Conservation (phyloP, 2,797 vertebrate genomes). For the Esox lucius region DNA sequence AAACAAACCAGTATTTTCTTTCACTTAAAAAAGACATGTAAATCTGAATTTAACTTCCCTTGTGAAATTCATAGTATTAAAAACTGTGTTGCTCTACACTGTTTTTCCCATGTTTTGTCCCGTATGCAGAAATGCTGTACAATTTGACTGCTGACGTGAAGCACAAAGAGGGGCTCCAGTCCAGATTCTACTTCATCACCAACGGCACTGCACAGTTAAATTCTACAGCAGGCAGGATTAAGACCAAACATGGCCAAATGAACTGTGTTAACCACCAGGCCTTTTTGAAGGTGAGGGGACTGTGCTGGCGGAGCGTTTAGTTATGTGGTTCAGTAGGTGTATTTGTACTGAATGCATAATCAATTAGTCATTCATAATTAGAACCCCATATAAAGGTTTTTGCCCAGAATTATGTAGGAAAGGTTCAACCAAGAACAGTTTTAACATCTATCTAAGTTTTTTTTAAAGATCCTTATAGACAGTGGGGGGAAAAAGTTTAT, state of each 20-base stretch:
- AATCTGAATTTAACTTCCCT: no score
- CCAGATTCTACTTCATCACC: conserved; percentile 80
- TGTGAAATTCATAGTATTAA: no score
- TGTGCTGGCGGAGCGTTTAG: neutral
- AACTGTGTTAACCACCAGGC: conserved; percentile 72
- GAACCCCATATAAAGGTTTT: no score
- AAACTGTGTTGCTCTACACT: neutral
- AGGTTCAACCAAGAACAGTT: no score
- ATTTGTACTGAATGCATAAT: neutral
- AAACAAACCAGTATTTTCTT: neutral
- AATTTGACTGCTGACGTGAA: conserved; percentile 79
- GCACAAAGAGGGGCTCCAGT: conserved; percentile 69
- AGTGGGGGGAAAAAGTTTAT: no score
- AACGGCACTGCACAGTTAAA: conserved; percentile 74
- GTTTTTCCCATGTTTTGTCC: neutral
- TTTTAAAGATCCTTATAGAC: no score
- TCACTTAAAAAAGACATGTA: no score
- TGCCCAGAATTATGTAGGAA: no score
- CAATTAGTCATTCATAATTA: no score
- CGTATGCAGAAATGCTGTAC: conserved; percentile 74
- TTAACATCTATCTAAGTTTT: no score
- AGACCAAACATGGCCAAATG: conserved; percentile 51
- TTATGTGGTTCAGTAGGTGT: neutral
- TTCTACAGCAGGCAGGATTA: conserved; percentile 63
- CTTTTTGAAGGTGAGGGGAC: conserved; percentile 80